phyloP scores from a whole-genome alignment of 2,888 invertebrate genomes.

The Phyllotreta cruciferae region DNA sequence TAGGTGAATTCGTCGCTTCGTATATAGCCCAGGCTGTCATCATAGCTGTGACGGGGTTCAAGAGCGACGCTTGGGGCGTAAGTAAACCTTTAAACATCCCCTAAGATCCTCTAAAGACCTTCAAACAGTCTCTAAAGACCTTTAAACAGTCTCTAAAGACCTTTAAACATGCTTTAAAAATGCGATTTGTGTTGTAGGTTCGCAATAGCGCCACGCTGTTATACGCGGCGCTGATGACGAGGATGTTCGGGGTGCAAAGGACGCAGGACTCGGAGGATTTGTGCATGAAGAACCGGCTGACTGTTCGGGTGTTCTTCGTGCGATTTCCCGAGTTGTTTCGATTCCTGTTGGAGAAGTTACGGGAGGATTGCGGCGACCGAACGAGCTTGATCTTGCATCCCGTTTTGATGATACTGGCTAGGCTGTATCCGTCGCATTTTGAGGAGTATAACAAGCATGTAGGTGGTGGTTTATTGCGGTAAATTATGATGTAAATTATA shows the following conservation, averaged over 20 bases:
- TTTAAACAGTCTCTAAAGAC: too few relatives aligned
- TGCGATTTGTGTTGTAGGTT: too few relatives aligned
- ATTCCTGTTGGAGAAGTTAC: conserved; percentile 60
- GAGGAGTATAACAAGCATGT: conserved; percentile 74
- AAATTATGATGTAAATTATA: conserved; percentile 39
- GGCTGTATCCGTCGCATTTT: conserved; percentile 77
- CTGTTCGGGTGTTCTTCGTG: conserved; percentile 82
- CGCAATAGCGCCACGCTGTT: conserved; percentile 87
- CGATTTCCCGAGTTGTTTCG: conserved; percentile 69
- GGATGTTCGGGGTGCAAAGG: conserved; percentile 86
- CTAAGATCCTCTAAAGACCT: too few relatives aligned
- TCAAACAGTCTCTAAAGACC: too few relatives aligned
- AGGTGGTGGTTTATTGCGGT: conserved; percentile 4
- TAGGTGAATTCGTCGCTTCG: conserved; percentile 74
- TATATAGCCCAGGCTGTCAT: conserved; percentile 75
- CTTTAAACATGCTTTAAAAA: too few relatives aligned
- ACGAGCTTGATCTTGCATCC: conserved; percentile 74
- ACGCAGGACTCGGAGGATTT: conserved; percentile 66
- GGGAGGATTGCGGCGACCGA: conserved; percentile 55
- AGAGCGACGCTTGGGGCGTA: conserved; percentile 79
- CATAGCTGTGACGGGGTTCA: conserved; percentile 77
- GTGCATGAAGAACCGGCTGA: conserved; percentile 72
- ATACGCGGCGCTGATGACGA: conserved; percentile 80
- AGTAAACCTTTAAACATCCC: conserved; percentile 51
- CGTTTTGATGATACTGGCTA: conserved; percentile 75